These are phyloP conservation scores for Danio rerio DNA, from an alignment of 2,113 vertebrate genomes.

Conservation along the genomic window DNA sequence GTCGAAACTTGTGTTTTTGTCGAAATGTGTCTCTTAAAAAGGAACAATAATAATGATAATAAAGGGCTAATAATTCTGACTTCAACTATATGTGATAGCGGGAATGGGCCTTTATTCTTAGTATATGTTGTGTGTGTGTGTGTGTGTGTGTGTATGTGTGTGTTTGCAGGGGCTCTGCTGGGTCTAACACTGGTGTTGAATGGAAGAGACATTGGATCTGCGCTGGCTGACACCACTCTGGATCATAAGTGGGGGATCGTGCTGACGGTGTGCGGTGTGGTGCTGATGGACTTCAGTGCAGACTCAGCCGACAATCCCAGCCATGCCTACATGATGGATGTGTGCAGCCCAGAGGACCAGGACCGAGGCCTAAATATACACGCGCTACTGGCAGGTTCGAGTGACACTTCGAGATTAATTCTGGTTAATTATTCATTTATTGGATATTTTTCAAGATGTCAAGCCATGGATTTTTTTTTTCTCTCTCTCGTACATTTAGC, in stretches of 20 bases:
- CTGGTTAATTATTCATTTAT: not conserved
- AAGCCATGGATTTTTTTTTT: too few species aligned
- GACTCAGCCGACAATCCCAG: conserved; percentile 97
- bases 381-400: conserved; percentile 88
- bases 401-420: too few species aligned
- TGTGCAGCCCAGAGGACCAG: conserved; percentile 92
- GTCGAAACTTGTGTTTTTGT: too few species aligned
- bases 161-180: conserved; percentile 82
- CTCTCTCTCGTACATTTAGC: too few species aligned
- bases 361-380: conserved; percentile 96
- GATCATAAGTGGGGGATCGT: conserved; percentile 94
- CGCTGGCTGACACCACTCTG: conserved; percentile 82
- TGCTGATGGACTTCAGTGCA: conserved; percentile 97
- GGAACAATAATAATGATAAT: too few species aligned
- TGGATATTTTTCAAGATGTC: not conserved
- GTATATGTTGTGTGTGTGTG: too few species aligned
- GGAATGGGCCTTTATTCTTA: too few species aligned
- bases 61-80: too few species aligned
- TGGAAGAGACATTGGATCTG: conserved; percentile 87
- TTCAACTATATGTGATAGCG: too few species aligned
- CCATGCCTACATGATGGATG: conserved; percentile 99
- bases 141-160: too few species aligned
- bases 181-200: conserved; percentile 92
- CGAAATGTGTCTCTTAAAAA: too few species aligned
- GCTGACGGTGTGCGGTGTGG: conserved; percentile 92